Base-by-base conservation (phyloP, 1,140 invertebrate species). In the Drosophila repleta region DNA sequence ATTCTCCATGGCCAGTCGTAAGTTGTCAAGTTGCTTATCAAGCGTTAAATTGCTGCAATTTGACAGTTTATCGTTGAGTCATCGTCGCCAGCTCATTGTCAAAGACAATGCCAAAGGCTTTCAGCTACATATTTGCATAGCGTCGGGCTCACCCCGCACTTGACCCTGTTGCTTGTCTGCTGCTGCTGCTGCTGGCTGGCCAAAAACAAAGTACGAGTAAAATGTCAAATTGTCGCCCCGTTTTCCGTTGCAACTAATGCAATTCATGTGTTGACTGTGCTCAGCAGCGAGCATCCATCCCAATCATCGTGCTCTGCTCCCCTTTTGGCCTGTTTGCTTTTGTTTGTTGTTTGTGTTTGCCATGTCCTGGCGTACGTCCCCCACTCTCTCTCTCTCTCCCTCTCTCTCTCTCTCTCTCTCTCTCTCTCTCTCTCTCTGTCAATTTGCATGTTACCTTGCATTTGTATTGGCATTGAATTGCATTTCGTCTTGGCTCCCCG, bases 31-130 rank as follows among this genome's bases (percentile, higher is more conserved):
- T 56, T 62, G 72, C 60, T 72, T 83, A 75, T 84, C 76, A 84
- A 79, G 79, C 79, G 80, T 84, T 83, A 83, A 83, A 83, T 83
- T 83, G 79, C 73, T 49, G 79, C 80, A 83, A 83, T 83, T 83
- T 83, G 79, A 76, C 75, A 83, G 79, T 83, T 83, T 83, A 83
- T 76, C 76, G 79, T 79, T 58, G 6, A 58, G 58, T 61, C 56
- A 63, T 39, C 57, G 53, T 66, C 29, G 29, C 45, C 48, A 35
- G 5, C 26, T 43, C 48, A 49, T 62, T 39, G 56, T n/a, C 57
- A 62, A 56, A 74, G 60, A 82, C 78, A 81, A 81, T 73, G 63
- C 21, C 11, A 29, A 13, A 52, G 78, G 53, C 41, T 39, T 18
- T 18, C 51, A 32, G 35, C 18, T 68, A n/a, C n/a, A n/a, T n/a